Percentiles rank a stretch among this genome's conserved stretches.
phyloP scores from a whole-genome alignment of 2,888 invertebrate species.

The Drosophila sordidula region DNA sequence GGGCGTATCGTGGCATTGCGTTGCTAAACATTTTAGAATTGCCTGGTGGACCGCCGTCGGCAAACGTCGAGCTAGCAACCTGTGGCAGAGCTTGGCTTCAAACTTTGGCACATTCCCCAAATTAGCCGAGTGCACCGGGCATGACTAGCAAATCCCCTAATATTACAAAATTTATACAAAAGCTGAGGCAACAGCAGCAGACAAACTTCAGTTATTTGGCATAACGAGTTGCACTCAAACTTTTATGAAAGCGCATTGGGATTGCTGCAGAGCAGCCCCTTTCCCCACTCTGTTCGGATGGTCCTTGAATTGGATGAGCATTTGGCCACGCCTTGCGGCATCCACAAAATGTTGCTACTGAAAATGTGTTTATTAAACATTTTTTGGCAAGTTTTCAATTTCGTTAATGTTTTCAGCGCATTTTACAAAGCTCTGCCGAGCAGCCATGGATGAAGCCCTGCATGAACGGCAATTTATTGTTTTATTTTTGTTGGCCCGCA shows the following conservation, averaged over 20 bases:
- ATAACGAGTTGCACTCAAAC: conserved; percentile 70
- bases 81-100: conserved; percentile 43
- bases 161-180: conserved; percentile 52
- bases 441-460: conserved; percentile 3
- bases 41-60: conserved; percentile 15
- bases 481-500: conserved; percentile 51
- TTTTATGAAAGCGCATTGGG: conserved; percentile 57
- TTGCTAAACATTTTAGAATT: conserved; percentile 35
- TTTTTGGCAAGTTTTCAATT: conserved; percentile 76
- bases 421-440: conserved; percentile 20
- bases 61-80: conserved; percentile 34
- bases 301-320: conserved; percentile 25
- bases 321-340: conserved; percentile 9
- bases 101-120: conserved; percentile 58
- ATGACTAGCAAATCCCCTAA: conserved; percentile 28
- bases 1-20: conserved; percentile 9
- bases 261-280: conserved; percentile 8
- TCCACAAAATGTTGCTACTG: conserved; percentile 32
- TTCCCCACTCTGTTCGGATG: background rate
- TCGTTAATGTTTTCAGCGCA: conserved; percentile 66
- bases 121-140: conserved; percentile 56
- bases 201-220: conserved; percentile 63
- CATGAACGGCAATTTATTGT: conserved; percentile 54
- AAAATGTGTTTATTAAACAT: conserved; percentile 72
- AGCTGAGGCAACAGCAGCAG: conserved; percentile 31